Evolutionary conservation across 1,140 invertebrate genomes (phyloP).

Genomic region (Carposina sasakii): DNA sequence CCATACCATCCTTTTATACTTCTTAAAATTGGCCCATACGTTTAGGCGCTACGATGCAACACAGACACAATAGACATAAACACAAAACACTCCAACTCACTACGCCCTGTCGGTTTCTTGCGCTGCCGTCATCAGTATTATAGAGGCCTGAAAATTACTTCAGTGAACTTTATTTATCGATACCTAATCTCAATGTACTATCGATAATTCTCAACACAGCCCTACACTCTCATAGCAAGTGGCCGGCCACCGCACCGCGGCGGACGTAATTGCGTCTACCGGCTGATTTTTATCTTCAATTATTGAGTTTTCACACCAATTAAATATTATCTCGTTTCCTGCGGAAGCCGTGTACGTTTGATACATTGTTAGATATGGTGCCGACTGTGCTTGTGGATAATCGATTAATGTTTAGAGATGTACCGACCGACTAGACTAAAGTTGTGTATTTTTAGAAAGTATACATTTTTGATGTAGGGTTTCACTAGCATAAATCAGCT

Average conservation of each 20-base stretch:
- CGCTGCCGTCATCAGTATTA: no score
- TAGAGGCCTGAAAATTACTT: not conserved
- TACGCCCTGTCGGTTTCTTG: no score
- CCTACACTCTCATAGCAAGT: constrained; percentile 24
- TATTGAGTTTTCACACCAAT: constrained; percentile 71
- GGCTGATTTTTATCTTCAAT: constrained; percentile 67
- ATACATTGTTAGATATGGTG: constrained; percentile 1
- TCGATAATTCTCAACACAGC: constrained; percentile 14
- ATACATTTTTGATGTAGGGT: not conserved
- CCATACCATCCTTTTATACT: no score
- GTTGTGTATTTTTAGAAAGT: no score
- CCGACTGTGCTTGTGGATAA: no score
- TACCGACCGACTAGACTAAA: no score
- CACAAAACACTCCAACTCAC: no score
- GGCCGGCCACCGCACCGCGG: constrained; percentile 23
- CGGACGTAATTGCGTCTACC: constrained; percentile 38
- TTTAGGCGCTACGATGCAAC: no score
- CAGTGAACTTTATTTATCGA: constrained; percentile 5
- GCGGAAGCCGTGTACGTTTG: constrained; percentile 44
- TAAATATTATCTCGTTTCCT: constrained; percentile 65
- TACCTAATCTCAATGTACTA: constrained; percentile 13
- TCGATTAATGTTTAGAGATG: constrained; percentile 3
- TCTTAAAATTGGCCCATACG: no score
- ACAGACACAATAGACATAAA: no score
- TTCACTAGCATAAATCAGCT: no score